These are phyloP conservation scores for Bettongia penicillata DNA, from an alignment of 2,113 vertebrate species.

Conservation along the genomic window DNA sequence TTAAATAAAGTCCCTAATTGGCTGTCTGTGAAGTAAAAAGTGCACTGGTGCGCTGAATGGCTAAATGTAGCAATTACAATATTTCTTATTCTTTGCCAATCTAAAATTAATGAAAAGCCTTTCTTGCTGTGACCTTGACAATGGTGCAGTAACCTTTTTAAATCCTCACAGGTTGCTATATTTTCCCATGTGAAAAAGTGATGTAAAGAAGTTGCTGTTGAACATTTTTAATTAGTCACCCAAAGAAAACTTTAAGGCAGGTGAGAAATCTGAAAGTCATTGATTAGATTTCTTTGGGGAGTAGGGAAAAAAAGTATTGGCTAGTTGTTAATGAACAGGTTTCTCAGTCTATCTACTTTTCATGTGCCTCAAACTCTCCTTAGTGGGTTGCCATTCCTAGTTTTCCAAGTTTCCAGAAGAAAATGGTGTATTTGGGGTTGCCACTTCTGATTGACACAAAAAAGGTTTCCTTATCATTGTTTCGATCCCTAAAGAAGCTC, in stretches of 20 bases:
- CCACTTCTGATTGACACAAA: not conserved
- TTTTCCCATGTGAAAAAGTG: conserved; percentile 58
- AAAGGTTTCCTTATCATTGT: not conserved
- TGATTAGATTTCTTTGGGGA: conserved; percentile 38
- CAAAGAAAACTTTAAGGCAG: conserved; percentile 74
- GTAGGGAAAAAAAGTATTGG: not conserved
- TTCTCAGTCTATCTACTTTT: not conserved
- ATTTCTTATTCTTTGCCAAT: conserved; percentile 74
- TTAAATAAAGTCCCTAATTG: conserved; percentile 67
- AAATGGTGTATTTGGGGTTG: not conserved
- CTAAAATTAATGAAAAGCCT: conserved; percentile 76
- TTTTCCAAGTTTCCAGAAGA: not conserved
- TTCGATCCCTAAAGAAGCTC: not conserved
- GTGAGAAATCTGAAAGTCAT: conserved; percentile 68
- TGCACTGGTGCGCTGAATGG: conserved; percentile 41
- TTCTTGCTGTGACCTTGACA: conserved; percentile 77
- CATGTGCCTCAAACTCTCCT: not conserved
- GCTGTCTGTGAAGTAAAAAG: conserved; percentile 56
- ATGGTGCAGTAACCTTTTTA: conserved; percentile 68
- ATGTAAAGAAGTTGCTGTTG: conserved; percentile 72
- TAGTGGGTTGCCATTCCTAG: not conserved
- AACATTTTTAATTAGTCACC: conserved; percentile 77
- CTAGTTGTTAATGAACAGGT: not conserved
- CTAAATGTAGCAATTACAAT: conserved; percentile 70
- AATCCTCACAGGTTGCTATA: conserved; percentile 65